These are phyloP conservation scores for Drosophila lacicola DNA, from an alignment of 2,888 invertebrate genomes.

Conservation along the genomic window DNA sequence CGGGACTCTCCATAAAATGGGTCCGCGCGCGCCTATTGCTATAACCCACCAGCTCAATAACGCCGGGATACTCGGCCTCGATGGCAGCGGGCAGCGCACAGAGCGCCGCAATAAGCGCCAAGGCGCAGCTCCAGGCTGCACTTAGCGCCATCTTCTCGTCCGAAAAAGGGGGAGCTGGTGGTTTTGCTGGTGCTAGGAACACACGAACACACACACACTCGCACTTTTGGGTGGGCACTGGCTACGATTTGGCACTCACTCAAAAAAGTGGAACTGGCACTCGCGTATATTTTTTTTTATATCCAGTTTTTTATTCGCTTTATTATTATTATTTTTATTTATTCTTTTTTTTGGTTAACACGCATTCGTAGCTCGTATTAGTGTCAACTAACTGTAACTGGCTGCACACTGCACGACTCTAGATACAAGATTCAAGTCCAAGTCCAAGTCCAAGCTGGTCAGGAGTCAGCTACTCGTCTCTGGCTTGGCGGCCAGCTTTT, in stretches of 20 bases:
- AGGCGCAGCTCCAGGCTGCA: constrained; percentile 62
- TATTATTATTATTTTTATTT: constrained; percentile 24
- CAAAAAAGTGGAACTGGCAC: constrained; percentile 32
- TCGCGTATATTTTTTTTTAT: constrained; percentile 31
- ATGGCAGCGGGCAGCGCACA: constrained; percentile 39
- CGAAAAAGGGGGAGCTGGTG: not conserved
- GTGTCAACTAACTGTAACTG: constrained; percentile 82
- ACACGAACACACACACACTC: constrained; percentile 15
- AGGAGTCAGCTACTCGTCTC: constrained; percentile 30
- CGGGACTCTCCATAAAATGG: constrained; percentile 71
- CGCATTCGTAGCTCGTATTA: constrained; percentile 63
- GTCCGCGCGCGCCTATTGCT: constrained; percentile 83
- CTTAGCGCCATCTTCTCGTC: constrained; percentile 58
- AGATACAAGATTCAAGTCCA: constrained; percentile 16
- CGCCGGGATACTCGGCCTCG: constrained; percentile 82
- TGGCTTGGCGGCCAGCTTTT: constrained; percentile 10
- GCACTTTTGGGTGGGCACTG: constrained; percentile 15
- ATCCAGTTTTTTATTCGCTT: constrained; percentile 24
- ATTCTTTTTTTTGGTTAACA: constrained; percentile 29
- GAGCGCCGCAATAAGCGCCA: constrained; percentile 43
- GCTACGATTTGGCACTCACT: not conserved
- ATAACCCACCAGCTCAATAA: constrained; percentile 84
- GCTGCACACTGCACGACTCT: constrained; percentile 36
- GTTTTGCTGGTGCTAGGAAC: constrained; percentile 6
- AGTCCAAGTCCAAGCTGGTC: constrained; percentile 31